Conservation (phyloP, 2,113 vertebrate species). For the Cervus canadensis region DNA sequence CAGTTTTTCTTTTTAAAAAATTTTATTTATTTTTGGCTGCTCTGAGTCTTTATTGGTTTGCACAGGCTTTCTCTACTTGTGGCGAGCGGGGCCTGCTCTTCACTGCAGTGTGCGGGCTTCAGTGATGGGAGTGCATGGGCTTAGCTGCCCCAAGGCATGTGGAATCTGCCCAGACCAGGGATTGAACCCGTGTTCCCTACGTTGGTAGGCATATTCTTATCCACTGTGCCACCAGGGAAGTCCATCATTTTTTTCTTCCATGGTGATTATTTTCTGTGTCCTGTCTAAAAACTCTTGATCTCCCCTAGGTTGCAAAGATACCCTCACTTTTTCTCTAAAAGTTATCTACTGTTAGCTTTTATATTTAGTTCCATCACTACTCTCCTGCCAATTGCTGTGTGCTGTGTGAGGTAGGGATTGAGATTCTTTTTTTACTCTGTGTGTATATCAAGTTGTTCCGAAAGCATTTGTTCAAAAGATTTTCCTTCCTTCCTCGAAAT, state of each 20-base stretch:
- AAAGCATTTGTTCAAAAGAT: not conserved
- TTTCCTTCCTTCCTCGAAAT: not conserved
- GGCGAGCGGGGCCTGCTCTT: accelerated
- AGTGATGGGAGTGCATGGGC: not conserved
- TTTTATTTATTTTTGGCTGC: not conserved
- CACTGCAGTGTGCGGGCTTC: accelerated
- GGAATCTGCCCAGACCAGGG: not conserved
- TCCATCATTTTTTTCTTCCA: not conserved
- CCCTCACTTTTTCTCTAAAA: not conserved
- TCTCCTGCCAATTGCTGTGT: not conserved
- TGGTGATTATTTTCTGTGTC: not conserved
- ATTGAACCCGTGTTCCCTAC: accelerated
- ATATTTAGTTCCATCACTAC: not conserved
- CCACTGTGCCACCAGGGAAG: not conserved
- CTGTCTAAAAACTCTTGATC: not conserved
- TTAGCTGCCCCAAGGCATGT: not conserved
- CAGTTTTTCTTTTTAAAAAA: not conserved
- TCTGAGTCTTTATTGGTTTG: not conserved
- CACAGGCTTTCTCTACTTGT: not conserved
- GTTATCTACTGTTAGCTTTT: not conserved
- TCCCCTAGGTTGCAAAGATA: not conserved
- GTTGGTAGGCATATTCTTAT: not conserved
- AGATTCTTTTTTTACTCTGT: not conserved
- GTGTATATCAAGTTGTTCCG: not conserved
- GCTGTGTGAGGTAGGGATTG: not conserved